A percentile compares a stretch with the other conserved stretches of the same genome.
Evolutionary conservation across 2,888 invertebrate species (phyloP).

Genomic region (Rugalucina vietnamica): DNA sequence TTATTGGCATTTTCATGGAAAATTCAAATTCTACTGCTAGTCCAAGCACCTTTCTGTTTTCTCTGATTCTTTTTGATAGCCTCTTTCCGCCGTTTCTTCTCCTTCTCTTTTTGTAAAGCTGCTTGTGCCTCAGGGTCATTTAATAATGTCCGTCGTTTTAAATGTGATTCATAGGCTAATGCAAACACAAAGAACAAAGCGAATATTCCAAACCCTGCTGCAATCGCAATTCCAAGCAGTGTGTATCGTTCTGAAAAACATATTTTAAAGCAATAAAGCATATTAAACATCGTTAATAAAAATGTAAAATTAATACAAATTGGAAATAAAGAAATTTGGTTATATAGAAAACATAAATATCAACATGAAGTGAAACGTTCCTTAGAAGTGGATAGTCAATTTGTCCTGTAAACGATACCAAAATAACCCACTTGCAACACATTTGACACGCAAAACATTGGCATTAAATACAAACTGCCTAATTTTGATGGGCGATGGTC

Average conservation of each 20-base stretch:
- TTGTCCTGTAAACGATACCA: too few species aligned
- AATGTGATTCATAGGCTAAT: constrained; percentile 49
- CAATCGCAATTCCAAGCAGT: constrained; percentile 58
- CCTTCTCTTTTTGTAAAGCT: constrained; percentile 53
- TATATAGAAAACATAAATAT: too few species aligned
- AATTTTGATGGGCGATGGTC: too few species aligned
- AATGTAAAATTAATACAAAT: too few species aligned
- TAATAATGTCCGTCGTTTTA: constrained; percentile 44
- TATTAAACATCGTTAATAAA: too few species aligned
- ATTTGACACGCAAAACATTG: too few species aligned
- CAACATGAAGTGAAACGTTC: too few species aligned
- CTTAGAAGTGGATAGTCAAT: too few species aligned
- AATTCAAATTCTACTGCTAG: neutral
- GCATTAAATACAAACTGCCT: too few species aligned
- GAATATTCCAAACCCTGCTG: constrained; percentile 61
- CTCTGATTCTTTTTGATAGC: constrained; percentile 50
- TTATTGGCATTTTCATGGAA: too few species aligned
- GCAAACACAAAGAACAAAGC: constrained; percentile 61
- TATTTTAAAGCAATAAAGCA: neutral
- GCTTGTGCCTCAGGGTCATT: constrained; percentile 59
- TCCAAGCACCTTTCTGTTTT: constrained; percentile 52
- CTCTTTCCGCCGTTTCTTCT: constrained; percentile 41
- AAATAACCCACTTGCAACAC: too few species aligned
- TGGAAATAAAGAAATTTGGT: too few species aligned
- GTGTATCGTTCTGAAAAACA: constrained; percentile 46